Evolutionary conservation across 1,140 invertebrate species (phyloP).

Genomic region (Thalassaphorura encarpata): DNA sequence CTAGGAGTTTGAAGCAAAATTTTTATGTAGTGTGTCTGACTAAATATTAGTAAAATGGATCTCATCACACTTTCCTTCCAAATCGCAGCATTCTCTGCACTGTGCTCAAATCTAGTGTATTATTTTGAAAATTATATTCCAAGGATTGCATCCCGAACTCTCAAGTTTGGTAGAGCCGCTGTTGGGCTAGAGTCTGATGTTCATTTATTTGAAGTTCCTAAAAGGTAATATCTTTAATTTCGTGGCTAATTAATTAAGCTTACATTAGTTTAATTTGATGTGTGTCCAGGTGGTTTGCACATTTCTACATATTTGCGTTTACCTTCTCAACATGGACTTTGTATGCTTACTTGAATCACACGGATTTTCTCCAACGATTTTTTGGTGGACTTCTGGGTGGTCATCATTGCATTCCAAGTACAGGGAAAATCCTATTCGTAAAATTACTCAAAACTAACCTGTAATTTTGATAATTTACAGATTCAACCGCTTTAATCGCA

Average conservation of each 20-base stretch:
- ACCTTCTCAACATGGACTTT: neutral
- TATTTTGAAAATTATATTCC: conserved; percentile 6
- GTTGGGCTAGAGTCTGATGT: neutral
- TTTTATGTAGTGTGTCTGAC: too few relatives aligned
- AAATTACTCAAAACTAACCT: neutral
- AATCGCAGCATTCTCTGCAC: too few relatives aligned
- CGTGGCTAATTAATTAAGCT: neutral
- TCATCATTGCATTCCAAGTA: neutral
- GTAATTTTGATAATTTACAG: neutral
- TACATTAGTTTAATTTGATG: neutral
- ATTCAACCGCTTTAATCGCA: neutral
- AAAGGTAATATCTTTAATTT: neutral
- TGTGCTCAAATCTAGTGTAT: too few relatives aligned
- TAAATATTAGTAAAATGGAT: too few relatives aligned
- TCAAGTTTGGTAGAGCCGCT: conserved; percentile 1
- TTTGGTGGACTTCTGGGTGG: neutral
- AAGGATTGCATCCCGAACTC: neutral
- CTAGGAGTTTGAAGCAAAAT: too few relatives aligned
- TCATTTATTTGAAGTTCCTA: neutral
- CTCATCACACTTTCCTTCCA: too few relatives aligned
- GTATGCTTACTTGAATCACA: neutral
- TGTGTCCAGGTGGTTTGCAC: neutral
- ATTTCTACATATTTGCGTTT: conserved; percentile 1
- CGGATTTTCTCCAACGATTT: neutral
- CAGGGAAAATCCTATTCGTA: neutral